Conservation (phyloP, 2,113 vertebrate species). For the Hirundichthys speculiger region DNA sequence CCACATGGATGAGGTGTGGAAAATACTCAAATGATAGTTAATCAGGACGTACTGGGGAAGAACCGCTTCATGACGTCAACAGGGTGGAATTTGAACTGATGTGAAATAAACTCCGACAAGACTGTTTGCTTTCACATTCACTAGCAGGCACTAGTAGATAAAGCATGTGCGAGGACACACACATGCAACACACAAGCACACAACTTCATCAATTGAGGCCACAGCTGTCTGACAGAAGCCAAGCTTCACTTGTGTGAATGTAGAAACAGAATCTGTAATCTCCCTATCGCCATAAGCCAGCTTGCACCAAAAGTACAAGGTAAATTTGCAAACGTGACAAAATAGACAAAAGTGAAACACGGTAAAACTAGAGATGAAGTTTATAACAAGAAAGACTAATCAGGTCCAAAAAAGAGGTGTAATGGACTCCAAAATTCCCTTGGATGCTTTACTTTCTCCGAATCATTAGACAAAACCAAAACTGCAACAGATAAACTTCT, state of each 20-base stretch:
- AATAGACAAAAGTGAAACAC: background rate
- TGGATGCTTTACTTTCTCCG: too few species aligned
- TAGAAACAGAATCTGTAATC: conserved; percentile 38
- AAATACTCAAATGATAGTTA: conserved; percentile 18
- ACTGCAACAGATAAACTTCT: background rate
- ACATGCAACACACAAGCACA: background rate
- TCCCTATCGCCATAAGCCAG: conserved; percentile 28
- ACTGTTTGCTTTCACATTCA: conserved; percentile 24
- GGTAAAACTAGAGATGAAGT: conserved; percentile 1
- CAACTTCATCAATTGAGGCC: conserved; percentile 33
- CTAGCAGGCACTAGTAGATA: background rate
- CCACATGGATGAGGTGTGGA: conserved; percentile 10
- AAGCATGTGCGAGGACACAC: background rate
- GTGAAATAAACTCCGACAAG: conserved; percentile 46
- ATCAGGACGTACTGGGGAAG: conserved; percentile 23
- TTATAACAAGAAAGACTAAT: background rate
- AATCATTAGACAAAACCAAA: conserved; percentile 7
- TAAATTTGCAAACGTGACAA: conserved; percentile 5
- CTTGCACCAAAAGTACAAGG: conserved; percentile 23
- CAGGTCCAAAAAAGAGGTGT: background rate
- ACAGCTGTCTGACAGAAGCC: conserved; percentile 56
- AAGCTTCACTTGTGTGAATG: conserved; percentile 30
- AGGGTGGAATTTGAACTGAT: conserved; percentile 46
- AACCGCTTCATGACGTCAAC: conserved; percentile 10
- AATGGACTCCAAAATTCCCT: background rate